Evolutionary conservation across 2,888 invertebrate species (phyloP), one percentile per base, ranked within the genome.

Genomic region (Drosophila testacea): DNA sequence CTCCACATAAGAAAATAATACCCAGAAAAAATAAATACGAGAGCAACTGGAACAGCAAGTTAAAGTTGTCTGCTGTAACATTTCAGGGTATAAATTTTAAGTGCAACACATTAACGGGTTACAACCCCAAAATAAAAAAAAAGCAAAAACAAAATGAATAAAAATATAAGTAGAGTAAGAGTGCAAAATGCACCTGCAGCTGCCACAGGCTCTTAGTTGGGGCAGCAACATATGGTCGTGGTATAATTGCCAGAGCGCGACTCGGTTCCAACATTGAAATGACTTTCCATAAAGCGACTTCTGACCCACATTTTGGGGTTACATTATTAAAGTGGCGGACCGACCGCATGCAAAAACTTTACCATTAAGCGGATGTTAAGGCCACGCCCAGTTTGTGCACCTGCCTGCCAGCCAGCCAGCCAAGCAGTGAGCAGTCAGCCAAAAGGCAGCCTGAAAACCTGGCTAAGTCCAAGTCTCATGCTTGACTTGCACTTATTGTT

Each of bases 21-120:
- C 50, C 27, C 47, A 38, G 34, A 3, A 42, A 28, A 7, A 57
- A 51, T 2, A 22, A 22, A 22, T 22, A 22, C 22, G 42, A 52
- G 13, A 11, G 34, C 7, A 22, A 44, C 46, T 44, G 36, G 27
- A 63, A 56, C 59, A 56, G 54, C 72, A 67, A 72, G 63, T 87
- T 84, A 78, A 83, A 84, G 82, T 82, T 83, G 82, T 85, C 83
- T 85, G 73, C 86, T 71, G 61, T 67, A 70, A 59, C 77, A 74
- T 70, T 86, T 72, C 70, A 67, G 71, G 57, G 51, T 69, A 84
- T 87, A 87, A 79, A 85, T 84, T 87, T 87, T 87, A 84, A 87
- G 83, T 82, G 88, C 83, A 82, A 61, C 66, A 82, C 83, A 84
- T 87, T 87, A 84, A 83, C 81, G 82, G 71, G 78, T 64, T 73